Conservation (phyloP, 2,113 vertebrate genomes). For the Aegotheles bennettii region DNA sequence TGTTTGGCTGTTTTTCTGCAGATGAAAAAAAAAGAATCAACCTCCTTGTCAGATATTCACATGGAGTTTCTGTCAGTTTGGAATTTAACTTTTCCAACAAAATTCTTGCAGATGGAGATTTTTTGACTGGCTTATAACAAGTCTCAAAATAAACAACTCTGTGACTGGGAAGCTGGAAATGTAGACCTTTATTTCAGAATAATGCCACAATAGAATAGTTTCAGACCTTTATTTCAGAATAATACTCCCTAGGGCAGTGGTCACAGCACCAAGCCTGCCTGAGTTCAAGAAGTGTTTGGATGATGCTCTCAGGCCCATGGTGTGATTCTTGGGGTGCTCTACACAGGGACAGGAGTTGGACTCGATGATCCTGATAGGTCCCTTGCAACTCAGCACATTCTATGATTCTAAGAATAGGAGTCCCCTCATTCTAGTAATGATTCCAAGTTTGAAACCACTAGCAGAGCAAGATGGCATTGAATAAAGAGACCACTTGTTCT, state of each 20-base stretch:
- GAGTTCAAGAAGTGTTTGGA: too few relatives aligned
- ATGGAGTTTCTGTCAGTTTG: not conserved
- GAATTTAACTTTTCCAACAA: not conserved
- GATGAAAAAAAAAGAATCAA: not conserved
- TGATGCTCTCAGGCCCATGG: too few relatives aligned
- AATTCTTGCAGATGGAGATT: not conserved
- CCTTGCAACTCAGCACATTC: too few relatives aligned
- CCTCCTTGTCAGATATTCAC: not conserved
- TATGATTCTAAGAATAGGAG: too few relatives aligned
- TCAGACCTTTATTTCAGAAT: too few relatives aligned
- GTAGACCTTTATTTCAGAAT: not conserved
- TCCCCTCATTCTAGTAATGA: not conserved
- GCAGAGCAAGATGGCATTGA: not conserved
- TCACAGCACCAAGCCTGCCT: too few relatives aligned
- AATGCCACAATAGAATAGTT: too few relatives aligned
- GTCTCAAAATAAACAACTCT: not conserved
- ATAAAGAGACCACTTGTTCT: not conserved
- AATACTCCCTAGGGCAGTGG: too few relatives aligned
- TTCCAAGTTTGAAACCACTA: not conserved
- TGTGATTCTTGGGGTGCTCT: too few relatives aligned
- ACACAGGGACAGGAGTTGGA: too few relatives aligned
- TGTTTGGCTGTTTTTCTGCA: not conserved
- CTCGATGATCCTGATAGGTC: too few relatives aligned
- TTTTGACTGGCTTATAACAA: not conserved
- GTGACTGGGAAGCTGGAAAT: not conserved